Evolutionary conservation across 2,888 invertebrate species (phyloP).

Genomic region (Galerucella nymphaeae): DNA sequence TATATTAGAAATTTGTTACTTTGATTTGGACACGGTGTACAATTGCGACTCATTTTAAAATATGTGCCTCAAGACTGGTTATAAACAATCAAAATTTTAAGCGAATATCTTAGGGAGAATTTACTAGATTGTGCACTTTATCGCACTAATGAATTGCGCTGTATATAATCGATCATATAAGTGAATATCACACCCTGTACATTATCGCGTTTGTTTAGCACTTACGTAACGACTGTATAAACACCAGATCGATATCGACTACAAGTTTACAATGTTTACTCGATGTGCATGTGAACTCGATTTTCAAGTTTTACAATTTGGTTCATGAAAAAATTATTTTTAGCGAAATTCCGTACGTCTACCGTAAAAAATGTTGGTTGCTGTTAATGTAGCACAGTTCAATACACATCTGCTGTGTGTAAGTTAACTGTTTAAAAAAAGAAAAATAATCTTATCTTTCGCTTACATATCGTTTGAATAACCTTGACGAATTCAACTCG

Average conservation of each 20-base stretch:
- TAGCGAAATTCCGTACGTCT: conserved; percentile 5
- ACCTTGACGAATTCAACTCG: conserved; percentile 14
- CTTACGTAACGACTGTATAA: conserved; percentile 27
- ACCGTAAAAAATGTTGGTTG: background rate
- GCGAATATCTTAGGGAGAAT: too few species aligned
- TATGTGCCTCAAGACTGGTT: too few species aligned
- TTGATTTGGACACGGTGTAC: too few species aligned
- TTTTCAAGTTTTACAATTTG: conserved; percentile 22
- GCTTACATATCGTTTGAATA: conserved; percentile 12
- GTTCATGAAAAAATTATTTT: conserved; percentile 27
- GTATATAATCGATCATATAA: background rate
- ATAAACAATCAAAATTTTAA: too few species aligned
- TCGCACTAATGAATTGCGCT: too few species aligned
- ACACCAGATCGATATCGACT: conserved; percentile 11
- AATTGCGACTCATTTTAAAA: too few species aligned
- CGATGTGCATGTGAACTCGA: conserved; percentile 22
- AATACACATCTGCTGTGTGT: conserved; percentile 14
- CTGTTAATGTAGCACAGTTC: conserved; percentile 2
- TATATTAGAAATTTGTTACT: too few species aligned
- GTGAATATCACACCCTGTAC: conserved; percentile 3
- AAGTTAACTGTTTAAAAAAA: conserved; percentile 5
- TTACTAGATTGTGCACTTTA: background rate
- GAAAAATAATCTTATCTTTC: conserved; percentile 22
- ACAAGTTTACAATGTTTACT: conserved; percentile 17
- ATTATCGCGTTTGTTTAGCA: conserved; percentile 11